phyloP scores from a whole-genome alignment of 2,888 invertebrate genomes.

The Salpingus planirostris region DNA sequence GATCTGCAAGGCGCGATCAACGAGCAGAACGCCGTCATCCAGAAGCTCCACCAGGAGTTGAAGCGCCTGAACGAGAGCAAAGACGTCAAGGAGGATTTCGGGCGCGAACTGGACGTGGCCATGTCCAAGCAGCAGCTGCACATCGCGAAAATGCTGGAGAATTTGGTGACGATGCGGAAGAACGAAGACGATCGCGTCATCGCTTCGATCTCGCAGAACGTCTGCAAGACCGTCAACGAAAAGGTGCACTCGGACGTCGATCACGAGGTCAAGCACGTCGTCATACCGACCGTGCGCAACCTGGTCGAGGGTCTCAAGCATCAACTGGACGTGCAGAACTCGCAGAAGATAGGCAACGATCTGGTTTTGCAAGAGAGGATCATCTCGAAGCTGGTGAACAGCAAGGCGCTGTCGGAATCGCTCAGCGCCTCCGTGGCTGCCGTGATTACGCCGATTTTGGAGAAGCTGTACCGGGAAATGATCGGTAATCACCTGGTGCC shows the following conservation, averaged over 20 bases:
- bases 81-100: slow-evolving; percentile 24
- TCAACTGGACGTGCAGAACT: slow-evolving; percentile 65
- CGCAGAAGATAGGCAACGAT: slow-evolving; percentile 67
- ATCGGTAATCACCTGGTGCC: slow-evolving; percentile 72
- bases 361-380: slow-evolving; percentile 65
- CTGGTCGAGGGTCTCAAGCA: slow-evolving; percentile 65
- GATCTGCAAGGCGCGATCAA: slow-evolving; percentile 31
- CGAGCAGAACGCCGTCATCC: slow-evolving; percentile 34
- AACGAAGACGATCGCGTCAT: slow-evolving; percentile 45
- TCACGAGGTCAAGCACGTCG: slow-evolving; percentile 48
- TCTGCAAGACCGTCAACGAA: slow-evolving; percentile 34
- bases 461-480: slow-evolving; percentile 68
- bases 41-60: slow-evolving; percentile 32
- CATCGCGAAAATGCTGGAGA: slow-evolving; percentile 36
- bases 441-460: slow-evolving; percentile 64
- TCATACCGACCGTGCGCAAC: slow-evolving; percentile 51
- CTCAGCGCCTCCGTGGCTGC: slow-evolving; percentile 59
- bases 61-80: slow-evolving; percentile 21
- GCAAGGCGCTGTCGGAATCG: slow-evolving; percentile 68
- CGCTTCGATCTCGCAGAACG: slow-evolving; percentile 46
- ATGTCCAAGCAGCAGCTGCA: slow-evolving; percentile 37
- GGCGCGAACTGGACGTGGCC: slow-evolving; percentile 35
- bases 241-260: slow-evolving; percentile 49
- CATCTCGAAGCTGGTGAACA: slow-evolving; percentile 65
- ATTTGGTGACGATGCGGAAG: slow-evolving; percentile 37